Evolutionary conservation across 2,113 vertebrate genomes (phyloP).

Genomic region (Corvus hawaiiensis): DNA sequence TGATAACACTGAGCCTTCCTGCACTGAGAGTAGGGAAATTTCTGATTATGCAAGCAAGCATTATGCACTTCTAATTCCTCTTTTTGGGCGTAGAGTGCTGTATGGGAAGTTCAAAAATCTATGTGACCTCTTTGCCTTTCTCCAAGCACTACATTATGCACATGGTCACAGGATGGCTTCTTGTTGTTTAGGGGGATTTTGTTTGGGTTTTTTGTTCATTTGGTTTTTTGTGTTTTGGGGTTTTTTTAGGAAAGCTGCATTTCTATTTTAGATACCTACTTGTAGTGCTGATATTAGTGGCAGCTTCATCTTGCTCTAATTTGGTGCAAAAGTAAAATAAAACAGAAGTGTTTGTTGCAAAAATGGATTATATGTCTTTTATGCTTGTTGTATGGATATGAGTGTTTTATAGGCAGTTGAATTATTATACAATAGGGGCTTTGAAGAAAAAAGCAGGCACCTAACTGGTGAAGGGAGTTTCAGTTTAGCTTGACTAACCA

Average conservation of each 20-base stretch:
- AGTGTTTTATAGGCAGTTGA: neutral
- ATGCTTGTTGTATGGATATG: neutral
- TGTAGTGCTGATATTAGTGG: neutral
- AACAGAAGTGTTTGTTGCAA: neutral
- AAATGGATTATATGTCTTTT: neutral
- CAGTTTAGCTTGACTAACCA: neutral
- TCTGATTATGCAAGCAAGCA: neutral
- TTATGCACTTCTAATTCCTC: neutral
- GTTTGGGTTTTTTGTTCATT: neutral
- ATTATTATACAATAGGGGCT: neutral
- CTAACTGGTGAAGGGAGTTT: neutral
- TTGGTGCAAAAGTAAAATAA: neutral
- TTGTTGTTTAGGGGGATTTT: neutral
- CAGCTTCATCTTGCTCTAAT: neutral
- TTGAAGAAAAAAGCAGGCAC: neutral
- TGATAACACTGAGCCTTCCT: neutral
- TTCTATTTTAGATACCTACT: neutral
- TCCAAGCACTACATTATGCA: neutral
- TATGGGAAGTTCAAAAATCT: neutral
- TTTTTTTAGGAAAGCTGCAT: neutral
- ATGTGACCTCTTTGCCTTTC: neutral
- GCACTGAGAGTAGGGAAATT: neutral
- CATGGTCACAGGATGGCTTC: neutral
- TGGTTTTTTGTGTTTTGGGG: neutral
- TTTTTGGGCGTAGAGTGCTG: neutral